Conservation (phyloP, 1,140 invertebrate species). For the Coelopa frigida region DNA sequence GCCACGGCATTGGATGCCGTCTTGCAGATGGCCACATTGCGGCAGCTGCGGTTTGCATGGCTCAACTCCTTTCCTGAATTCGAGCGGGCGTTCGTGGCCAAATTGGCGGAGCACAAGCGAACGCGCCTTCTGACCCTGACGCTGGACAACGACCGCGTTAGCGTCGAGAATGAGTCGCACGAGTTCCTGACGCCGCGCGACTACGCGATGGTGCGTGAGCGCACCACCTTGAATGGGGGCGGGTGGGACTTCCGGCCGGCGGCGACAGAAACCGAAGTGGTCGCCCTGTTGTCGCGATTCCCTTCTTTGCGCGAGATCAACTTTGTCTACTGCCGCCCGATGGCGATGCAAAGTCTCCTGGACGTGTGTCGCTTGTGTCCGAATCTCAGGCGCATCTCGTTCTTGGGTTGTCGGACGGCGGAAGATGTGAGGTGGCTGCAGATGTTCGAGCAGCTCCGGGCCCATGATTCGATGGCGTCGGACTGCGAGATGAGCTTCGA, state of each 20-base stretch:
- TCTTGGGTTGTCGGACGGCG: constrained; percentile 3
- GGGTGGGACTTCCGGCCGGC: constrained; percentile 4
- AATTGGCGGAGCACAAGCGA: not conserved
- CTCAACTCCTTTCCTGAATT: constrained; percentile 8
- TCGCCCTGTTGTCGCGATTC: not conserved
- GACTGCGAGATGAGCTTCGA: too few relatives aligned
- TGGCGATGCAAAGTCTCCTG: not conserved
- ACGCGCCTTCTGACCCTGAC: not conserved
- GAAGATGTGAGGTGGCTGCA: not conserved
- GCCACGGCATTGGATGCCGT: not conserved
- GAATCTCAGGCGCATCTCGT: not conserved
- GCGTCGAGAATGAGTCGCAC: constrained; percentile 5
- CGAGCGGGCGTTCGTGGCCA: not conserved
- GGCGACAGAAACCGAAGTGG: too few relatives aligned
- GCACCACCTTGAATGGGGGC: constrained; percentile 4
- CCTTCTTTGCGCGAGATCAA: not conserved
- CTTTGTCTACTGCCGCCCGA: constrained; percentile 7
- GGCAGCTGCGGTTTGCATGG: constrained; percentile 7
- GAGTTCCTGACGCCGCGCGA: not conserved
- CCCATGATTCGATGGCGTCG: too few relatives aligned
- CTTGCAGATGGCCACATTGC: constrained; percentile 2
- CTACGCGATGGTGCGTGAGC: constrained; percentile 9
- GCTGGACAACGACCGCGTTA: constrained; percentile 7
- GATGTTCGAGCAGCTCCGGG: too few relatives aligned
- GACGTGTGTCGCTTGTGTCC: not conserved